Conservation (phyloP, 2,888 invertebrate species). For the Spodoptera exigua region DNA sequence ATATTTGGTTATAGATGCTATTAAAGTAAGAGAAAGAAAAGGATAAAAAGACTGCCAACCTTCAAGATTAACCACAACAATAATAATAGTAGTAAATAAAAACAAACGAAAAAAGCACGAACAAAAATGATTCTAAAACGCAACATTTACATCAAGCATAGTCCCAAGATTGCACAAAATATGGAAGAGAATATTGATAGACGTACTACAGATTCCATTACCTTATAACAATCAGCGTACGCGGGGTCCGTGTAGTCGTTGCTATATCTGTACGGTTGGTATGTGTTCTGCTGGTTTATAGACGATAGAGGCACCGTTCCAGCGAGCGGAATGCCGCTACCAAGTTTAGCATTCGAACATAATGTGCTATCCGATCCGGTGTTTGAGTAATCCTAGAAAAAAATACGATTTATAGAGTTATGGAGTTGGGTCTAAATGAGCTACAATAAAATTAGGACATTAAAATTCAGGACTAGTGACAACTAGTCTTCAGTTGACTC, state of each 20-base stretch:
- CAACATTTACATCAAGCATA: slow-evolving; percentile 11
- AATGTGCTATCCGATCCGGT: slow-evolving; percentile 90
- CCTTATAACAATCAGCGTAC: slow-evolving; percentile 93
- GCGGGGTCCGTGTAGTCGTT: slow-evolving; percentile 94
- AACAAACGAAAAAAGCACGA: neutral
- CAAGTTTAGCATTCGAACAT: slow-evolving; percentile 84
- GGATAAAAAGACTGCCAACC: too few relatives aligned
- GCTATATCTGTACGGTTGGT: slow-evolving; percentile 90
- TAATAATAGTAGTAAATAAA: neutral
- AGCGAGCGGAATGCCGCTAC: slow-evolving; percentile 92
- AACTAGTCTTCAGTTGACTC: too few relatives aligned
- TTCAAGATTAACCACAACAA: too few relatives aligned
- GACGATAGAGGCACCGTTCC: slow-evolving; percentile 93
- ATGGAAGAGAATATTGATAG: slow-evolving; percentile 57
- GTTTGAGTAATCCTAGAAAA: slow-evolving; percentile 89
- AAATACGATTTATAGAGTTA: slow-evolving; percentile 1
- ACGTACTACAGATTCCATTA: slow-evolving; percentile 59
- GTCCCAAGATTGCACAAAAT: slow-evolving; percentile 35
- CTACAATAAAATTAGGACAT: neutral
- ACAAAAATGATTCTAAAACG: neutral
- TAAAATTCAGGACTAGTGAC: neutral
- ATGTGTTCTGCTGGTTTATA: slow-evolving; percentile 88
- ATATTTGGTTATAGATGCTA: too few relatives aligned
- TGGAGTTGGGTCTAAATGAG: too few relatives aligned
- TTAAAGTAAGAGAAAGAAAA: too few relatives aligned